phyloP scores from a whole-genome alignment of 2,797 vertebrate genomes.

The Lates japonicus region DNA sequence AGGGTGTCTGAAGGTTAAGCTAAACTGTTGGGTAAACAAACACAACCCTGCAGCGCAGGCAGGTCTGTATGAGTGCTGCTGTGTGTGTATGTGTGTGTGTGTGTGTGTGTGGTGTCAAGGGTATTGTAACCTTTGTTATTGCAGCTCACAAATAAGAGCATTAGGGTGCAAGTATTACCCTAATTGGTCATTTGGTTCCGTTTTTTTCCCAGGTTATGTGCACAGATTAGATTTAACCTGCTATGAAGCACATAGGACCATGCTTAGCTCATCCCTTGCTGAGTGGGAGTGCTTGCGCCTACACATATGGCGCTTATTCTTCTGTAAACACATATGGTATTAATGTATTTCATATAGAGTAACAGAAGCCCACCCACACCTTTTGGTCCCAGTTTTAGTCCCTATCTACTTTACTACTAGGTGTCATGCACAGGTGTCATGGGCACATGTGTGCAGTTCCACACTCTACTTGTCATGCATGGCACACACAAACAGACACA shows the following conservation, averaged over 20 bases:
- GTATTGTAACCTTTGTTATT: conserved; percentile 59
- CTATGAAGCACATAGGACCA: conserved; percentile 29
- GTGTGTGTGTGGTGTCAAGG: conserved; percentile 41
- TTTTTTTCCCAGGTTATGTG: conserved; percentile 35
- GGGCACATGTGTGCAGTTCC: not conserved
- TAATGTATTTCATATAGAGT: conserved; percentile 20
- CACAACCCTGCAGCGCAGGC: conserved; percentile 16
- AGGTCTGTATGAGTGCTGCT: conserved; percentile 5
- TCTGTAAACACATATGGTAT: conserved; percentile 14
- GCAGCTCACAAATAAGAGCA: conserved; percentile 39
- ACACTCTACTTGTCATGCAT: not conserved
- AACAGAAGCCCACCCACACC: not conserved
- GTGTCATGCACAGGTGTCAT: conserved; percentile 22
- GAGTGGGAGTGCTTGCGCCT: conserved; percentile 16
- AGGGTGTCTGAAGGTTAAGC: conserved; percentile 62
- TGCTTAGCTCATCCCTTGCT: not conserved
- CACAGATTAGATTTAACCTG: conserved; percentile 50
- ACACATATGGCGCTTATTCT: not conserved
- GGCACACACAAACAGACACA: conserved; percentile 1
- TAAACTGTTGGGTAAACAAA: conserved; percentile 71
- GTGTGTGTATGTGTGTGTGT: not conserved
- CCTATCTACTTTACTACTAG: not conserved
- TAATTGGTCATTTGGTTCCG: conserved; percentile 56
- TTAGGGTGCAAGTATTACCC: conserved; percentile 46
- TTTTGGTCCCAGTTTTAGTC: not conserved